These are phyloP conservation scores for human DNA, from an alignment of 2,113 vertebrate species.

Conservation along the genomic window DNA sequence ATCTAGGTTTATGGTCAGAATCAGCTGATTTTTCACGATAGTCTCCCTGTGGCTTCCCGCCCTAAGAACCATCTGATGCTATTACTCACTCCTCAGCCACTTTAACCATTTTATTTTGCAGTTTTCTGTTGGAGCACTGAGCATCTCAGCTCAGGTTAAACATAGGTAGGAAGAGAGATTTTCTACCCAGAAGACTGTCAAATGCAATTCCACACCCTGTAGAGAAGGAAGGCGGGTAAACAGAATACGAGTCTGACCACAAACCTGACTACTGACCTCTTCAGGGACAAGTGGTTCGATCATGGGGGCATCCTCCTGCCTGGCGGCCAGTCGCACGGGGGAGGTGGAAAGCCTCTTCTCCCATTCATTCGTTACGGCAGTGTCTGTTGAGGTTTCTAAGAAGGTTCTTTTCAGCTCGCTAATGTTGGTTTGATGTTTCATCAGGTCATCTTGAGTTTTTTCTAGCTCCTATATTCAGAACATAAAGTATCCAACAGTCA, in stretches of 20 bases:
- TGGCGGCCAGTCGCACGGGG: slow-evolving; percentile 87
- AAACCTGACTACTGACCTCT: slow-evolving; percentile 87
- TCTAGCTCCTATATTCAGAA: slow-evolving; percentile 86
- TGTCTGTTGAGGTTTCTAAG: slow-evolving; percentile 89
- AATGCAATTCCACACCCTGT: not conserved
- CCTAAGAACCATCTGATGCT: not conserved
- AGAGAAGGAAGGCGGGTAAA: rapidly evolving
- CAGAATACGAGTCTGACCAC: not conserved
- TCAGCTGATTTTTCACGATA: rapidly evolving
- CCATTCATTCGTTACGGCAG: slow-evolving; percentile 90
- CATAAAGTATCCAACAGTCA: slow-evolving; percentile 71
- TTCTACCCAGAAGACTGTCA: not conserved
- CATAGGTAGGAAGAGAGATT: not conserved
- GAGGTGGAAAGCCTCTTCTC: slow-evolving; percentile 94
- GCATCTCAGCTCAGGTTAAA: not conserved
- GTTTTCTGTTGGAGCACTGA: not conserved
- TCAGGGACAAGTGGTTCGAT: slow-evolving; percentile 94
- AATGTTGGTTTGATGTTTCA: slow-evolving; percentile 95
- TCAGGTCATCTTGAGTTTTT: slow-evolving; percentile 89
- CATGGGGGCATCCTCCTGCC: slow-evolving; percentile 91
- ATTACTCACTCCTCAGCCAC: not conserved
- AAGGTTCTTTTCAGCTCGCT: slow-evolving; percentile 97
- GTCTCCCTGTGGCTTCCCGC: not conserved
- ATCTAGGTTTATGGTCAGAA: not conserved
- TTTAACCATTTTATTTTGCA: not conserved